These are phyloP conservation scores for Ctenosaura bakeri DNA, from an alignment of 2,797 vertebrate genomes.

Conservation along the genomic window DNA sequence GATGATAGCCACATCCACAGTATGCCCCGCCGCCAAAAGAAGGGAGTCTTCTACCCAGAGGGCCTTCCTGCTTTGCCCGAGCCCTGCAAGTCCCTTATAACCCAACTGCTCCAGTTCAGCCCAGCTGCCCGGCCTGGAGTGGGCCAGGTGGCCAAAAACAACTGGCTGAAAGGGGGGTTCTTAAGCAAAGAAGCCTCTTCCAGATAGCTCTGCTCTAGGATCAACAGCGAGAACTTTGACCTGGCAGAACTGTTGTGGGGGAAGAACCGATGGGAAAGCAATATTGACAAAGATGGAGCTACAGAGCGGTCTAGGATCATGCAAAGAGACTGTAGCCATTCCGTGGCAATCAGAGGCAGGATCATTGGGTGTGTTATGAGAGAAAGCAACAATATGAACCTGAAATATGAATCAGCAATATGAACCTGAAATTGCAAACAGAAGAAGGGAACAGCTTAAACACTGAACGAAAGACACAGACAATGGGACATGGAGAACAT, in stretches of 20 bases:
- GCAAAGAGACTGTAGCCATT: neutral
- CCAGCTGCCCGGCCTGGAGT: constrained; percentile 73
- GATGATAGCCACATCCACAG: constrained; percentile 75
- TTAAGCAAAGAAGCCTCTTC: constrained; percentile 17
- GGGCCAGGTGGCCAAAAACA: constrained; percentile 77
- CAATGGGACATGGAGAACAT: neutral
- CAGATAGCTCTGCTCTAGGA: neutral
- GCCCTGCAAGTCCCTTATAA: constrained; percentile 78
- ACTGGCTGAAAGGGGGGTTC: constrained; percentile 77
- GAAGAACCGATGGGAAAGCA: neutral
- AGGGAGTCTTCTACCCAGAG: constrained; percentile 77
- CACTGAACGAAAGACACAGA: neutral
- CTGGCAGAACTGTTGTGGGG: neutral
- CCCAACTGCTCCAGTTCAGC: constrained; percentile 79
- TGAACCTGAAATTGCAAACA: neutral
- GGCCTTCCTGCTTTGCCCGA: constrained; percentile 65
- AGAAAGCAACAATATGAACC: neutral
- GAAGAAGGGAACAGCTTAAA: neutral
- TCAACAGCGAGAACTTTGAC: neutral
- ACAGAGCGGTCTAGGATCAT: neutral
- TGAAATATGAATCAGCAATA: neutral
- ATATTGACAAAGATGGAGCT: constrained; percentile 7
- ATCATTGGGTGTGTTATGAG: neutral
- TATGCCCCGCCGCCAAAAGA: constrained; percentile 79
- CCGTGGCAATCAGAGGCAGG: neutral